A percentile compares a stretch with the other conserved stretches of the same genome.
Conservation (phyloP, 1,140 invertebrate species). For the Bombus pascuorum region DNA sequence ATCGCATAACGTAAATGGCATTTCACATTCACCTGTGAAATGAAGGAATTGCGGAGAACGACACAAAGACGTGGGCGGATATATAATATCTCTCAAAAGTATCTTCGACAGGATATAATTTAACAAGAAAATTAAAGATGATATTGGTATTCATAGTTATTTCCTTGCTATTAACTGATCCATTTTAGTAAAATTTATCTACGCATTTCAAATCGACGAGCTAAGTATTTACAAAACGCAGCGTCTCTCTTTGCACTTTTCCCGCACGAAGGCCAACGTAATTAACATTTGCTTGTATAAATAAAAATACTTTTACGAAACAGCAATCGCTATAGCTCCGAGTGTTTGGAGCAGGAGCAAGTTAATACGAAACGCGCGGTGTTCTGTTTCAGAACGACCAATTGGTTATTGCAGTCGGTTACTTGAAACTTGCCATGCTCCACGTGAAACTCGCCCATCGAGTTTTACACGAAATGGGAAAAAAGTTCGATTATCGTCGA, state of each 20-base stretch:
- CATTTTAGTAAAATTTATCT: not conserved
- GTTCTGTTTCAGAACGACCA: not conserved
- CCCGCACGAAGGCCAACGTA: not conserved
- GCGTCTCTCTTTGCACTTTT: not conserved
- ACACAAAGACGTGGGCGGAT: not conserved
- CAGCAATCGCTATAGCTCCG: not conserved
- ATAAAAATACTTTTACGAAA: not conserved
- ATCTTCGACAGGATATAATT: not conserved
- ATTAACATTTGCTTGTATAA: not conserved
- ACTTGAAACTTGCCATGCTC: constrained; percentile 6
- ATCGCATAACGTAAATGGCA: constrained; percentile 23
- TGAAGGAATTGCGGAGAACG: constrained; percentile 29
- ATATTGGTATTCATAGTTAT: not conserved
- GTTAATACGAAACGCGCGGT: not conserved
- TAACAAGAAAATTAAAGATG: not conserved
- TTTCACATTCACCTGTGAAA: constrained; percentile 41
- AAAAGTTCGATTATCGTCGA: not conserved
- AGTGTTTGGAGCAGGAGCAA: not conserved
- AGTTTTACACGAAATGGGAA: not conserved
- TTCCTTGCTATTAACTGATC: not conserved
- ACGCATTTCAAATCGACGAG: not conserved
- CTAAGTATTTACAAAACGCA: not conserved
- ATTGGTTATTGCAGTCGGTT: not conserved
- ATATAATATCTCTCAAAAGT: not conserved
- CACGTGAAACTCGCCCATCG: too few species aligned